These are phyloP conservation scores for Trichonephila inaurata DNA, from an alignment of 1,140 invertebrate species.

Conservation along the genomic window DNA sequence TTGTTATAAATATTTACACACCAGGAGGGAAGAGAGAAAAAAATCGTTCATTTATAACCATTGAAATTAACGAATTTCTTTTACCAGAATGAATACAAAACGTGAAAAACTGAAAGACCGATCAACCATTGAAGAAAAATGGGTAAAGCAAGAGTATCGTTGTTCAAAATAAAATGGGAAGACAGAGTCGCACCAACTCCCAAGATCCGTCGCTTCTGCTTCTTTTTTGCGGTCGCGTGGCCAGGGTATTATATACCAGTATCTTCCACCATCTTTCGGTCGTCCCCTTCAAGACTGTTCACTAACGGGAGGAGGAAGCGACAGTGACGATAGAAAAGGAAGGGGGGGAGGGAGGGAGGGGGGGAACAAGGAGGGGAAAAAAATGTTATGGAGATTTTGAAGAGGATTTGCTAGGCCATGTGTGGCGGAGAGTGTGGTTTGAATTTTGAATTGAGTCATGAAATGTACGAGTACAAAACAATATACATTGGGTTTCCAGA, in stretches of 20 bases:
- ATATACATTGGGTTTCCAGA: slow-evolving; percentile 3
- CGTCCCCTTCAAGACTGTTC: slow-evolving; percentile 35
- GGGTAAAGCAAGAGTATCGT: not conserved
- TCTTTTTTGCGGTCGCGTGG: slow-evolving; percentile 41
- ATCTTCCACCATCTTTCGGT: slow-evolving; percentile 47
- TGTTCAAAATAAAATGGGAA: not conserved
- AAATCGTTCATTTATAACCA: no score
- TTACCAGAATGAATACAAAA: no score
- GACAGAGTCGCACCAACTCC: not conserved
- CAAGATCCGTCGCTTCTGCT: not conserved
- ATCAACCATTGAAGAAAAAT: not conserved
- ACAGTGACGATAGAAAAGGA: slow-evolving; percentile 30
- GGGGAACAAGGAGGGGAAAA: not conserved
- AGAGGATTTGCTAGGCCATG: not conserved
- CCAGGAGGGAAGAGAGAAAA: no score
- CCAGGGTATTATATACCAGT: slow-evolving; percentile 23
- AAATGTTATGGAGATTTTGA: not conserved
- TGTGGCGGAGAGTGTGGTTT: slow-evolving; percentile 1
- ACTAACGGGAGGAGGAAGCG: slow-evolving; percentile 27
- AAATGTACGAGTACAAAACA: slow-evolving; percentile 9
- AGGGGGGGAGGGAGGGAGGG: not conserved
- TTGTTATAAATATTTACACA: no score
- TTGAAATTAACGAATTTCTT: no score
- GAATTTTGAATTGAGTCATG: slow-evolving; percentile 10
- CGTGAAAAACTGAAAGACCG: not conserved